Evolutionary conservation across 2,888 invertebrate species (phyloP).

Genomic region (Arge pagana): DNA sequence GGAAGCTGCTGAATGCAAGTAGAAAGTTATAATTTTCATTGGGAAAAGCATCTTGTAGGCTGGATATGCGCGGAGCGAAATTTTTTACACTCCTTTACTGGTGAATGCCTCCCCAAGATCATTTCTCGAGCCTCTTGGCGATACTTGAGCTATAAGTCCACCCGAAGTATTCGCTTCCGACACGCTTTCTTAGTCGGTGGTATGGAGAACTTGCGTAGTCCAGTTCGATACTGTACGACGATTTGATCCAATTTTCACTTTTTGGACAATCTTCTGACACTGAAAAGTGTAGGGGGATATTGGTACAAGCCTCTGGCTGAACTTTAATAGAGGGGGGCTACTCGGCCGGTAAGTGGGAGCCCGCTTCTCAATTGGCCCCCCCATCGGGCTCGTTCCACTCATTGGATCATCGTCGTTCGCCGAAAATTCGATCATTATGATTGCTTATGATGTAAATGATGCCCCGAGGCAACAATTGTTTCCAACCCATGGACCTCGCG

Average conservation of each 20-base stretch:
- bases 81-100: too few relatives aligned
- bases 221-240: background rate
- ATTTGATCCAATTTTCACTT: constrained; percentile 21
- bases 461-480: constrained; percentile 61
- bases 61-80: too few relatives aligned
- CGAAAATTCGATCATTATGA: constrained; percentile 59
- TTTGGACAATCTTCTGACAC: constrained; percentile 14
- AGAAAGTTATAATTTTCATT: too few relatives aligned
- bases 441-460: constrained; percentile 66
- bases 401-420: constrained; percentile 57
- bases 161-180: too few relatives aligned
- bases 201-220: too few relatives aligned
- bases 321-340: constrained; percentile 20
- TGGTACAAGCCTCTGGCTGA: constrained; percentile 15
- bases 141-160: too few relatives aligned
- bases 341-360: constrained; percentile 53
- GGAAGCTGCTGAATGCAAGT: too few relatives aligned
- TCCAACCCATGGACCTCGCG: constrained; percentile 45
- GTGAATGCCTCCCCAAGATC: too few relatives aligned
- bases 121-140: too few relatives aligned
- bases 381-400: constrained; percentile 51
- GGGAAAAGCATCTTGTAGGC: too few relatives aligned
- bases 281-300: constrained; percentile 18
- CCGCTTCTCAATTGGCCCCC: constrained; percentile 56
- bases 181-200: too few relatives aligned